A percentile compares a stretch with the other conserved stretches of the same genome.
Conservation (phyloP, 2,888 invertebrate genomes). For the Boloria euphrosyne region DNA sequence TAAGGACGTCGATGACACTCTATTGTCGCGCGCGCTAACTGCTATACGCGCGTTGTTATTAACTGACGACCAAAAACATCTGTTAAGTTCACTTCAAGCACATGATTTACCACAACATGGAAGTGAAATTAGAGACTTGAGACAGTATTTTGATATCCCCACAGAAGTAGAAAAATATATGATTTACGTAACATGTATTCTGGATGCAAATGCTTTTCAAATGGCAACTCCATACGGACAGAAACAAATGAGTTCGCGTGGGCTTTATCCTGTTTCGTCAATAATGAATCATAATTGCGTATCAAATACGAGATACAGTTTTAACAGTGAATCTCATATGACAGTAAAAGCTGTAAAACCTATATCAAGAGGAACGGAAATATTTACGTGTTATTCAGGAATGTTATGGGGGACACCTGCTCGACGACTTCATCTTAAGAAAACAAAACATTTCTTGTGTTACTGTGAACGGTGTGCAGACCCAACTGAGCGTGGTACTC, state of each 20-base stretch:
- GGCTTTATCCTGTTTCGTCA: constrained; percentile 85
- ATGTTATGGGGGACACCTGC: constrained; percentile 86
- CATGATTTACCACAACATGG: constrained; percentile 81
- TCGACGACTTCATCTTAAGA: constrained; percentile 82
- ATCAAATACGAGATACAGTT: constrained; percentile 85
- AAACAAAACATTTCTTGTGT: constrained; percentile 87
- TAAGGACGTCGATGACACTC: constrained; percentile 62
- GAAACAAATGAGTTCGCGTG: constrained; percentile 80
- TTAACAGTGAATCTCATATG: constrained; percentile 82
- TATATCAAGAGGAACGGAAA: constrained; percentile 83
- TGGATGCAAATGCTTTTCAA: constrained; percentile 88
- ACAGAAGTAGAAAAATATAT: constrained; percentile 82
- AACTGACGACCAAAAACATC: constrained; percentile 71
- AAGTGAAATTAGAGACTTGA: constrained; percentile 81
- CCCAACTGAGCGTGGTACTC: constrained; percentile 84
- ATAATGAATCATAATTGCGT: constrained; percentile 87
- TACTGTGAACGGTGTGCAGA: constrained; percentile 85
- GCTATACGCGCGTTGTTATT: constrained; percentile 68
- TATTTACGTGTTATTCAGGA: constrained; percentile 85
- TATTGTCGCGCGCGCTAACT: constrained; percentile 64
- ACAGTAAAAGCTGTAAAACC: constrained; percentile 82
- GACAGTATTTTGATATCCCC: constrained; percentile 73
- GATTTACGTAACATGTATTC: constrained; percentile 80
- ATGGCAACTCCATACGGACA: constrained; percentile 72
- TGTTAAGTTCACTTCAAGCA: constrained; percentile 78